Conservation (phyloP, 2,113 vertebrate genomes). For the Coturnix japonica region DNA sequence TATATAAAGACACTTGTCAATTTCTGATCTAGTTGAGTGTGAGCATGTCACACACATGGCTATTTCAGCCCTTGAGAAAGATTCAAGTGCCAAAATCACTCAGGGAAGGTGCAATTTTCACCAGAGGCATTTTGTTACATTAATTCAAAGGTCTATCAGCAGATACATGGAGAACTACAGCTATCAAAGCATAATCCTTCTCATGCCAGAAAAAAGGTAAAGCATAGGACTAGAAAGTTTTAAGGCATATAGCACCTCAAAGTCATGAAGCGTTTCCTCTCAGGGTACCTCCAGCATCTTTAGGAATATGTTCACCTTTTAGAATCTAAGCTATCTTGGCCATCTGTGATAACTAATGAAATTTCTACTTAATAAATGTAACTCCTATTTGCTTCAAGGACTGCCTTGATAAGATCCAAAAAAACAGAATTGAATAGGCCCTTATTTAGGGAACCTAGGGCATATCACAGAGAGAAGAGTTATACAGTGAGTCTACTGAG, state of each 20-base stretch:
- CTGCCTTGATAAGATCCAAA: background rate
- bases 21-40: background rate
- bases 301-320: background rate
- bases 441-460: background rate
- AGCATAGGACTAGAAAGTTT: background rate
- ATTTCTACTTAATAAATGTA: background rate
- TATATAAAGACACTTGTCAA: background rate
- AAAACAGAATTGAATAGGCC: background rate
- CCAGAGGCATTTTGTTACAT: background rate
- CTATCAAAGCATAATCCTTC: background rate
- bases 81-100: background rate
- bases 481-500: background rate
- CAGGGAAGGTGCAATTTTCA: background rate
- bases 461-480: background rate
- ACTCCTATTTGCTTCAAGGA: background rate
- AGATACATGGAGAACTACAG: background rate
- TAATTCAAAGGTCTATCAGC: background rate
- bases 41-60: accelerated
- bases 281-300: background rate
- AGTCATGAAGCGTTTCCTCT: background rate
- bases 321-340: background rate
- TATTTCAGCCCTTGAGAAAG: background rate
- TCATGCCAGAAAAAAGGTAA: background rate
- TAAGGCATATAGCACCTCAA: background rate
- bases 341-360: background rate